phyloP scores from a whole-genome alignment of 2,113 vertebrate species.

The Rhinolophus sinicus region DNA sequence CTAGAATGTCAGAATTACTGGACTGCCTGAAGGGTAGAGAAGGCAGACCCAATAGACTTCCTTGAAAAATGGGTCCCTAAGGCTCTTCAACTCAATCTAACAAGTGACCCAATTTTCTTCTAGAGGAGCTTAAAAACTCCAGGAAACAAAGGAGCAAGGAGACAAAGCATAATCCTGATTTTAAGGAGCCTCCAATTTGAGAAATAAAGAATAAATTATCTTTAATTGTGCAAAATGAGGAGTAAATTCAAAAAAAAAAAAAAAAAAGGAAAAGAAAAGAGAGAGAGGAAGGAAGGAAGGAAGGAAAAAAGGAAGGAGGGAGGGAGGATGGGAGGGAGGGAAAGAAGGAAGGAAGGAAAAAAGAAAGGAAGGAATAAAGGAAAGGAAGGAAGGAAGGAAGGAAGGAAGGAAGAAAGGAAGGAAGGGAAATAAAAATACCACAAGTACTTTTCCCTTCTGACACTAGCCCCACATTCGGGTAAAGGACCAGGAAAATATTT shows the following conservation, averaged over 20 bases:
- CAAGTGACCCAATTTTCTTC: constrained; percentile 71
- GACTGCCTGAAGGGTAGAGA: constrained; percentile 68
- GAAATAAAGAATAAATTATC: constrained; percentile 45
- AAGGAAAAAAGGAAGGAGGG: too few species aligned
- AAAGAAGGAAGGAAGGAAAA: too few species aligned
- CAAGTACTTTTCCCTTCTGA: not conserved
- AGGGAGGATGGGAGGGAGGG: too few species aligned
- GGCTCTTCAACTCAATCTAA: constrained; percentile 70
- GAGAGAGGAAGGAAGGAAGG: too few species aligned
- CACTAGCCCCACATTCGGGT: not conserved
- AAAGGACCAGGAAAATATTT: not conserved
- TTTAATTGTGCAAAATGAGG: not conserved
- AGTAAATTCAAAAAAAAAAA: not conserved
- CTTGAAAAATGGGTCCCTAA: constrained; percentile 66
- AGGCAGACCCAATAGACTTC: constrained; percentile 70
- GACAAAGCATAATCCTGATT: constrained; percentile 52
- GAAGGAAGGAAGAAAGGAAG: too few species aligned
- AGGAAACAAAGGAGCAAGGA: constrained; percentile 66
- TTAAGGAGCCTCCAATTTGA: constrained; percentile 45
- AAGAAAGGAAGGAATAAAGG: too few species aligned
- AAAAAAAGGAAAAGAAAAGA: not conserved
- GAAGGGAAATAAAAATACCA: not conserved
- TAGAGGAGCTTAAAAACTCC: constrained; percentile 66
- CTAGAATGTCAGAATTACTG: constrained; percentile 71
- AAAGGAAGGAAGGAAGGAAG: too few species aligned